These are phyloP conservation scores for Tyto alba DNA, from an alignment of 2,113 vertebrate genomes.

Conservation along the genomic window DNA sequence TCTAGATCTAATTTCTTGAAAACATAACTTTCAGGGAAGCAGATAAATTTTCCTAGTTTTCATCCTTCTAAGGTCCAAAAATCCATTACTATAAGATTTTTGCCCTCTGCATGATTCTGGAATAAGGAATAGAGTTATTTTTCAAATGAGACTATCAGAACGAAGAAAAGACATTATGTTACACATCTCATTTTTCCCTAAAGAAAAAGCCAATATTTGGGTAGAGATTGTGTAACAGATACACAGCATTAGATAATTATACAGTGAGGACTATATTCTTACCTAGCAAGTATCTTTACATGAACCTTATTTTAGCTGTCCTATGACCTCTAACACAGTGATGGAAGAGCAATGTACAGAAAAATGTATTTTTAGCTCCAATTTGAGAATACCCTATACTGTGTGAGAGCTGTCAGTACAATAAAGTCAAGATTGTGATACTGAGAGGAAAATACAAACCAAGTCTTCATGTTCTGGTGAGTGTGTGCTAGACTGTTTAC, in stretches of 20 bases:
- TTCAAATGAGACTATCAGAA: not conserved
- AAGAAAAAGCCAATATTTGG: not conserved
- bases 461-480: not conserved
- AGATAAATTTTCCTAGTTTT: not conserved
- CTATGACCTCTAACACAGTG: not conserved
- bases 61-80: not conserved
- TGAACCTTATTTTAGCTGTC: not conserved
- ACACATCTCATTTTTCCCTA: not conserved
- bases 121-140: not conserved
- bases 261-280: not conserved
- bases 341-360: not conserved
- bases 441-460: not conserved
- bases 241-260: not conserved
- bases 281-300: not conserved
- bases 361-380: not conserved
- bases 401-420: not conserved
- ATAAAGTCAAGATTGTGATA: not conserved
- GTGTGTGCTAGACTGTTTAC: not conserved
- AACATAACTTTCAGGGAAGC: not conserved
- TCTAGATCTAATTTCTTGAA: not conserved
- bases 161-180: not conserved
- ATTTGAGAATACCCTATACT: not conserved
- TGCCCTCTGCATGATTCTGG: not conserved
- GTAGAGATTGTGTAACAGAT: not conserved
- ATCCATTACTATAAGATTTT: not conserved